Conservation (phyloP, 2,113 vertebrate genomes). For the Menura novaehollandiae region DNA sequence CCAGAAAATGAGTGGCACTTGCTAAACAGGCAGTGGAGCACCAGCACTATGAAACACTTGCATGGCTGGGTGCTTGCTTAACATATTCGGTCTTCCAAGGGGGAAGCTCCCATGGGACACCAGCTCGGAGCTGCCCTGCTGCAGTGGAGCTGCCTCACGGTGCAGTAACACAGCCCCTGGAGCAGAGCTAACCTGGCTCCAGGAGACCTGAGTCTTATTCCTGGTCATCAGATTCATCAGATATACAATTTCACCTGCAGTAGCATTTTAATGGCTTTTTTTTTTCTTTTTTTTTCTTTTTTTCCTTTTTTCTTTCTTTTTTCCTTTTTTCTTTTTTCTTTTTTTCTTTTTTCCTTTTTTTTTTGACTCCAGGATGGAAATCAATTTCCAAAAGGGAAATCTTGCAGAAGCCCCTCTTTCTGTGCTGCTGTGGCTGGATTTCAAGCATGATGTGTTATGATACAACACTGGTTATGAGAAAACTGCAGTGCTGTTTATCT, state of each 20-base stretch:
- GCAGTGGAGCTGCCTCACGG: rapidly evolving
- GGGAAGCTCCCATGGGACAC: not conserved
- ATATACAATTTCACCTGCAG: not conserved
- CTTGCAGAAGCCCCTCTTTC: not conserved
- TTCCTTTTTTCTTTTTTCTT: no score
- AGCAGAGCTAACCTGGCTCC: not conserved
- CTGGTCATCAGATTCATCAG: not conserved
- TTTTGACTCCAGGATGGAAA: not conserved
- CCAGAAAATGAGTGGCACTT: not conserved
- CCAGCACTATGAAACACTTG: not conserved
- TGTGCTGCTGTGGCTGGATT: not conserved
- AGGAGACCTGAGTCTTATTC: not conserved
- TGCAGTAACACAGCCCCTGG: not conserved
- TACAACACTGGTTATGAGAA: not conserved
- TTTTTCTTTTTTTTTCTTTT: no score
- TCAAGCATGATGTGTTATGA: not conserved
- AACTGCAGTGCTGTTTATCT: not conserved
- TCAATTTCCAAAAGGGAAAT: not conserved
- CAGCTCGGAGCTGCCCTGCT: rapidly evolving
- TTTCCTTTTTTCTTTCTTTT: no score
- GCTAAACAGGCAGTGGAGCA: not conserved
- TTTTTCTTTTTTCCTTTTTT: no score
- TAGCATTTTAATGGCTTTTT: not conserved
- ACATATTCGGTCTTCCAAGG: not conserved
- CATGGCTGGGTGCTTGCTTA: not conserved